Conservation (phyloP, 2,113 vertebrate species). For the Callionymus lyra region DNA sequence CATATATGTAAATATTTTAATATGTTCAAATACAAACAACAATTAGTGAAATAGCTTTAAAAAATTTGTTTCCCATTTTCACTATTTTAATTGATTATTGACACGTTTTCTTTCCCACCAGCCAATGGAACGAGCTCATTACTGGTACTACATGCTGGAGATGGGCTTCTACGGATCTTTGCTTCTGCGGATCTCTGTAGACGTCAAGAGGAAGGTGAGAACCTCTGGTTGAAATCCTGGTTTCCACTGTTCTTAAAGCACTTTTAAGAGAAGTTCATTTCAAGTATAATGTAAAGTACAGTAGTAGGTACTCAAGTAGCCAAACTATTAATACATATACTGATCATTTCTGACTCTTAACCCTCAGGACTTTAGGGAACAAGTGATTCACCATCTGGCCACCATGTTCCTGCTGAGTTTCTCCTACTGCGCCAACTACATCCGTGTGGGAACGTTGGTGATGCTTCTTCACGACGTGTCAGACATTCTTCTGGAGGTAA, state of each 20-base stretch:
- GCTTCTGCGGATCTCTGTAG: slow-evolving; percentile 79
- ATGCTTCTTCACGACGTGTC: slow-evolving; percentile 81
- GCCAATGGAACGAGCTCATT: slow-evolving; percentile 71
- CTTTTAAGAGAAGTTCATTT: background rate
- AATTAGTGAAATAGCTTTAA: too few species aligned
- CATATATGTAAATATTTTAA: too few species aligned
- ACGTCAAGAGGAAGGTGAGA: slow-evolving; percentile 85
- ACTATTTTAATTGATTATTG: too few species aligned
- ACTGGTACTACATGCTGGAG: slow-evolving; percentile 87
- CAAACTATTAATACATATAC: too few species aligned
- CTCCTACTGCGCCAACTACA: slow-evolving; percentile 86
- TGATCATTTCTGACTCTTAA: background rate
- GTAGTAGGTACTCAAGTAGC: too few species aligned
- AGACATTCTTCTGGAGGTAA: slow-evolving; percentile 84
- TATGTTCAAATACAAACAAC: too few species aligned
- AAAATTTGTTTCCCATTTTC: too few species aligned
- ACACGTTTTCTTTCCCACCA: slow-evolving; percentile 48
- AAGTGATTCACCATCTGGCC: slow-evolving; percentile 79
- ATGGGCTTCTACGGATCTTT: slow-evolving; percentile 84
- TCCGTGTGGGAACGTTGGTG: slow-evolving; percentile 81
- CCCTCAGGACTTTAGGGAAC: slow-evolving; percentile 82
- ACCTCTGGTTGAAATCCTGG: background rate
- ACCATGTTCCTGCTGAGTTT: slow-evolving; percentile 80
- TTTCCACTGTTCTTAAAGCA: background rate
- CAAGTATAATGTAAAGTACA: slow-evolving; percentile 1